Evolutionary conservation across 2,113 vertebrate genomes (phyloP).

Genomic region (Dasyprocta punctata): DNA sequence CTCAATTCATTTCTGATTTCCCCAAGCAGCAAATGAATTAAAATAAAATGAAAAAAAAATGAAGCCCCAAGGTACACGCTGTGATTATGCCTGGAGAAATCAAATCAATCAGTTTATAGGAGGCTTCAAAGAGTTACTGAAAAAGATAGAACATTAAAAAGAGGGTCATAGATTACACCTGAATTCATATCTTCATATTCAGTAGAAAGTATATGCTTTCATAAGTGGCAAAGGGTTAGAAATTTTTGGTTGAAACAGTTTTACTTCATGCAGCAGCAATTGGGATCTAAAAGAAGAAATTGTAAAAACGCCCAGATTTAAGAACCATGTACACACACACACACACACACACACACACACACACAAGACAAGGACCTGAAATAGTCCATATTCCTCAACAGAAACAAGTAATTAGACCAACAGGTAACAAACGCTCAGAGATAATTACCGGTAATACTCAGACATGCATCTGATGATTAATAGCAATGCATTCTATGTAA

Average conservation of each 20-base stretch:
- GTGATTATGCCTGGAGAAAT: slow-evolving; percentile 15
- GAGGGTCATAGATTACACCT: background rate
- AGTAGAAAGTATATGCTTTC: background rate
- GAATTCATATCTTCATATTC: background rate
- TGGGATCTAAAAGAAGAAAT: background rate
- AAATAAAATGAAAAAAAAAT: slow-evolving; percentile 39
- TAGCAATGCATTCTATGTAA: slow-evolving; percentile 44
- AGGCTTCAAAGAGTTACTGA: background rate
- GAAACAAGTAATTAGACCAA: slow-evolving; percentile 71
- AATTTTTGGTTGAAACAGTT: slow-evolving; percentile 30
- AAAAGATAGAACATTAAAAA: slow-evolving; percentile 20
- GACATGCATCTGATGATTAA: slow-evolving; percentile 64
- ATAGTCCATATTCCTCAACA: background rate
- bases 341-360: background rate
- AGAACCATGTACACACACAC: background rate
- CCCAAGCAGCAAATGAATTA: background rate
- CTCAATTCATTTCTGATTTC: slow-evolving; percentile 24
- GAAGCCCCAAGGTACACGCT: background rate
- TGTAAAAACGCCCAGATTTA: background rate
- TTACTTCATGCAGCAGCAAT: background rate
- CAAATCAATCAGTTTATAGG: background rate
- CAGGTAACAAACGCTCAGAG: slow-evolving; percentile 63
- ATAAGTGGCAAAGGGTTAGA: background rate
- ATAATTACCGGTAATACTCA: slow-evolving; percentile 64
- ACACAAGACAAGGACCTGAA: background rate